These are phyloP conservation scores for Atta texana DNA, from an alignment of 1,140 invertebrate species.

Conservation along the genomic window DNA sequence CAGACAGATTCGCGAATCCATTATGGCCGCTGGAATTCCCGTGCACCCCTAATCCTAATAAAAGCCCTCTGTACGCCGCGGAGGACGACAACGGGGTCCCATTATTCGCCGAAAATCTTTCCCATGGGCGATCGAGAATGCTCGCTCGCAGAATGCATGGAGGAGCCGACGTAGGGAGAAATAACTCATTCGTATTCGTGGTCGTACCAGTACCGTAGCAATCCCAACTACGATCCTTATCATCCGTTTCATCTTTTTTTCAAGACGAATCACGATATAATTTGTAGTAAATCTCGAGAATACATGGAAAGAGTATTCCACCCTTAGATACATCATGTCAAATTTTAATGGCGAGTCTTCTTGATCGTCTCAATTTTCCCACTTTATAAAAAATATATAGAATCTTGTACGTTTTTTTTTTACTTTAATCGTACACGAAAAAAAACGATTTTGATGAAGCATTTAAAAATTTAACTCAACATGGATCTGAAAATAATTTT, in stretches of 20 bases:
- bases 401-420: not conserved
- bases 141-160: constrained; percentile 49
- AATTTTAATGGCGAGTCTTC: constrained; percentile 30
- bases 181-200: constrained; percentile 73
- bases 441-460: too few species aligned
- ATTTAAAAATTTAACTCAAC: too few species aligned
- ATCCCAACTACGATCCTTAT: constrained; percentile 45
- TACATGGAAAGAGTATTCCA: not conserved
- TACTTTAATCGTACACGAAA: too few species aligned
- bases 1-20: constrained; percentile 73
- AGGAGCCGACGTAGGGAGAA: constrained; percentile 58
- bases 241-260: constrained; percentile 42
- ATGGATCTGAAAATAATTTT: too few species aligned
- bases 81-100: constrained; percentile 64
- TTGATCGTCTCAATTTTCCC: not conserved
- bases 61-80: constrained; percentile 60
- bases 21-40: constrained; percentile 66
- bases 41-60: constrained; percentile 74
- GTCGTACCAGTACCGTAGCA: constrained; percentile 70
- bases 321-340: not conserved
- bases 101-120: constrained; percentile 77
- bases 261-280: constrained; percentile 50
- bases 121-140: constrained; percentile 74
- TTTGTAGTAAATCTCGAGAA: constrained; percentile 36
- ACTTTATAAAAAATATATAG: not conserved